phyloP scores from a whole-genome alignment of 2,888 invertebrate species.

The Galeruca laticollis region DNA sequence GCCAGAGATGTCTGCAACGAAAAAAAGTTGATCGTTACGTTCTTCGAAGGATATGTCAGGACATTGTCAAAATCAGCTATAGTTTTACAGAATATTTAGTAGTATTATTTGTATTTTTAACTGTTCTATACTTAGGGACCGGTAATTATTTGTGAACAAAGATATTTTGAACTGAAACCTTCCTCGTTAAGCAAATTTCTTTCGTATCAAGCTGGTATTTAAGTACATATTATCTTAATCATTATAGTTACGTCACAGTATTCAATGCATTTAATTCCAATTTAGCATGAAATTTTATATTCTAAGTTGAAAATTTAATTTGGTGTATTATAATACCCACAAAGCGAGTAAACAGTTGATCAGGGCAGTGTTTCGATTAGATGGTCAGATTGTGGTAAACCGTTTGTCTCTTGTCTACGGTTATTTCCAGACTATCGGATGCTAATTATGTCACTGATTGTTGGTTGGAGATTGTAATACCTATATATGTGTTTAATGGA shows the following conservation, averaged over 20 bases:
- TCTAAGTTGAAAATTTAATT: background rate
- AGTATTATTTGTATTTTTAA: no score
- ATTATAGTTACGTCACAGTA: background rate
- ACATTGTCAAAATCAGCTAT: no score
- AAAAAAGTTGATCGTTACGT: no score
- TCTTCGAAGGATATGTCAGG: no score
- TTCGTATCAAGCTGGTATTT: no score
- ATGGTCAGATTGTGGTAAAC: constrained; percentile 1
- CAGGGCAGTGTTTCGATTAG: background rate
- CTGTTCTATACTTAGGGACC: no score
- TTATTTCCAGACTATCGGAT: background rate
- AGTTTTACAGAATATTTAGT: no score
- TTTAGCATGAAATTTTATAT: background rate
- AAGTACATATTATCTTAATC: no score
- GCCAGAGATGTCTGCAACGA: no score
- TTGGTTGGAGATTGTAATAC: background rate
- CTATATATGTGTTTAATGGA: background rate
- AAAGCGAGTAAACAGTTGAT: background rate
- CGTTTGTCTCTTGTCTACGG: background rate
- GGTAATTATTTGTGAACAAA: no score
- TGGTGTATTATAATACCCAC: background rate
- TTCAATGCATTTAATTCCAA: background rate
- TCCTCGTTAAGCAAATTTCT: no score
- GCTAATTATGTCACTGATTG: background rate
- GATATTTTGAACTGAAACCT: no score